A percentile compares a stretch with the other conserved stretches of the same genome.
phyloP scores from a whole-genome alignment of 2,113 vertebrate species.

The Canis aureus region DNA sequence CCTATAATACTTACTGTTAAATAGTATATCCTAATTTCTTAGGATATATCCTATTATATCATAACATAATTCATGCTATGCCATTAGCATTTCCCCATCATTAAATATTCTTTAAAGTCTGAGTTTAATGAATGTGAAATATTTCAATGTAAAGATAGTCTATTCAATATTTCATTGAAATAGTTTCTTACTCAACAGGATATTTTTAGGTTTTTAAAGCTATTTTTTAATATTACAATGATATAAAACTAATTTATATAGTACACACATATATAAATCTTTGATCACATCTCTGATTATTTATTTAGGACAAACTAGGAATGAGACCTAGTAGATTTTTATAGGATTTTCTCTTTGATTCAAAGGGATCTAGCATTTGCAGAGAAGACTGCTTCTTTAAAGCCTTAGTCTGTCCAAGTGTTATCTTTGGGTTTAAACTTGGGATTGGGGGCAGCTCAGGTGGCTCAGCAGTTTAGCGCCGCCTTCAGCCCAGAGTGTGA shows the following conservation, averaged over 20 bases:
- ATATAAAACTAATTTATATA: neutral
- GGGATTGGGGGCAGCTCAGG: neutral
- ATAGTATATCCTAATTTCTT: neutral
- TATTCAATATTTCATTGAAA: slow-evolving; percentile 25
- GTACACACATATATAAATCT: neutral
- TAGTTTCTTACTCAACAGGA: neutral
- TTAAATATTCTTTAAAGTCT: slow-evolving; percentile 42
- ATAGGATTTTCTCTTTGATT: neutral
- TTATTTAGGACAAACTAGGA: slow-evolving; percentile 26
- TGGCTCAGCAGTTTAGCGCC: no score
- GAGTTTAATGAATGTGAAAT: neutral
- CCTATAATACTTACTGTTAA: neutral
- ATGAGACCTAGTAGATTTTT: neutral
- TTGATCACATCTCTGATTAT: slow-evolving; percentile 3
- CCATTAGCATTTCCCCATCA: neutral
- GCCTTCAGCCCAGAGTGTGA: no score
- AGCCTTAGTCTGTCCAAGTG: neutral
- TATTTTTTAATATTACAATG: neutral
- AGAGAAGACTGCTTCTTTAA: neutral
- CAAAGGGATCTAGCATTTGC: neutral
- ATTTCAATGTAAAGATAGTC: neutral
- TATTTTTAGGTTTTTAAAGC: neutral
- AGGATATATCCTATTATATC: neutral
- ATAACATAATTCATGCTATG: neutral
- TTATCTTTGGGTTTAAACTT: slow-evolving; percentile 18